phyloP scores from a whole-genome alignment of 2,888 invertebrate genomes.

The Coenonympha arcania region DNA sequence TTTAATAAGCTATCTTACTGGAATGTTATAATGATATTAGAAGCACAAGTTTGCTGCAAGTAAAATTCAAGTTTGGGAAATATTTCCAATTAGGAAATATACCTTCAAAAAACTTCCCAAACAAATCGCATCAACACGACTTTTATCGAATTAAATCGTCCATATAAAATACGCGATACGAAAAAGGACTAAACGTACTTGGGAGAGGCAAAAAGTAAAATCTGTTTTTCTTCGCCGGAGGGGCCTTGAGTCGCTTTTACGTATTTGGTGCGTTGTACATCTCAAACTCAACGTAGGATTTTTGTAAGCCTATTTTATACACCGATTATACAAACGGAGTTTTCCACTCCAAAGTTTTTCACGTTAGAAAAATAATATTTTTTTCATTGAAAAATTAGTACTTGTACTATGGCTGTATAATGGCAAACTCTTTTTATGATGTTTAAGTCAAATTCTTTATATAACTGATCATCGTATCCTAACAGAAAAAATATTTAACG shows the following conservation, averaged over 20 bases:
- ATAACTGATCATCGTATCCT: too few species aligned
- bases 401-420: too few species aligned
- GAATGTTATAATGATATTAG: too few species aligned
- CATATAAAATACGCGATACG: conserved; percentile 62
- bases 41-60: not conserved
- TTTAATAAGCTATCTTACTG: too few species aligned
- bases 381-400: too few species aligned
- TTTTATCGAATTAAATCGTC: conserved; percentile 66
- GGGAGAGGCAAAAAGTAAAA: conserved; percentile 48
- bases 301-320: not conserved
- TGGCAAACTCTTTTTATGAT: too few species aligned
- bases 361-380: too few species aligned
- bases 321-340: not conserved
- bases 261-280: conserved; percentile 17
- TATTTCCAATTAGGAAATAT: too few species aligned
- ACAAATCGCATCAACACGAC: conserved; percentile 56
- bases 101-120: too few species aligned
- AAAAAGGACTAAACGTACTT: conserved; percentile 55
- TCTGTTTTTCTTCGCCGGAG: conserved; percentile 34
- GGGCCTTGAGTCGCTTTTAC: conserved; percentile 22
- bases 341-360: too few species aligned
- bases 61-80: conserved; percentile 24
- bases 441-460: too few species aligned
- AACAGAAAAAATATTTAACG: too few species aligned
- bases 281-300: not conserved